Conservation (phyloP, 2,888 invertebrate species). For the Magallana nippona region DNA sequence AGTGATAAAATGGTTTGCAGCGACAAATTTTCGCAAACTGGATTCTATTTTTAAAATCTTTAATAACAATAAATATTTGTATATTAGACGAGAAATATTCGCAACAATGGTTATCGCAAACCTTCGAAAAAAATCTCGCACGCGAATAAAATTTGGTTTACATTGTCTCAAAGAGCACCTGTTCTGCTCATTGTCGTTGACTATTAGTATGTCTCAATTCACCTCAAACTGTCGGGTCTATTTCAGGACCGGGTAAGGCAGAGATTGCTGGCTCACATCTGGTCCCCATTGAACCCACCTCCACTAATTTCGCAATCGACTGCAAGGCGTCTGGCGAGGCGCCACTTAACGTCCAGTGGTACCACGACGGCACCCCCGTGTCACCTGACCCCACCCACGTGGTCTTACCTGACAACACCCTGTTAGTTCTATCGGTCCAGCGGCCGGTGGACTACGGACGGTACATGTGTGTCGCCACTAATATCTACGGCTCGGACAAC, state of each 20-base stretch:
- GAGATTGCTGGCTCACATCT: constrained; percentile 37
- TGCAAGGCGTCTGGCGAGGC: constrained; percentile 57
- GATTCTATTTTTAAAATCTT: no score
- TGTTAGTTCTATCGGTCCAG: constrained; percentile 53
- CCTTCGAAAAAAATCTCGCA: no score
- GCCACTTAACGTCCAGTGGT: constrained; percentile 57
- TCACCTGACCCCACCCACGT: constrained; percentile 43
- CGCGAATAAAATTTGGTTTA: no score
- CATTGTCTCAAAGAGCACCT: background rate
- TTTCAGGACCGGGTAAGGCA: constrained; percentile 33
- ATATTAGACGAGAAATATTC: no score
- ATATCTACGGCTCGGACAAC: constrained; percentile 52
- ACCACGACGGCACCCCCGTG: constrained; percentile 54
- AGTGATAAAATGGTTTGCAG: no score
- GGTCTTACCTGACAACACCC: constrained; percentile 57
- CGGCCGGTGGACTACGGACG: constrained; percentile 53
- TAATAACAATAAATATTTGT: no score
- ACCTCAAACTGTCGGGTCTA: background rate
- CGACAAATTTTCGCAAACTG: no score
- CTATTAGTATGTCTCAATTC: no score
- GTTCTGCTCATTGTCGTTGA: no score
- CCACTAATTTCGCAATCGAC: constrained; percentile 53
- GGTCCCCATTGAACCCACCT: constrained; percentile 46
- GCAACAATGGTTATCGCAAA: no score
- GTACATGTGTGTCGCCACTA: constrained; percentile 57